Evolutionary conservation across 2,888 invertebrate species (phyloP).

Genomic region (Melanchra persicariae): DNA sequence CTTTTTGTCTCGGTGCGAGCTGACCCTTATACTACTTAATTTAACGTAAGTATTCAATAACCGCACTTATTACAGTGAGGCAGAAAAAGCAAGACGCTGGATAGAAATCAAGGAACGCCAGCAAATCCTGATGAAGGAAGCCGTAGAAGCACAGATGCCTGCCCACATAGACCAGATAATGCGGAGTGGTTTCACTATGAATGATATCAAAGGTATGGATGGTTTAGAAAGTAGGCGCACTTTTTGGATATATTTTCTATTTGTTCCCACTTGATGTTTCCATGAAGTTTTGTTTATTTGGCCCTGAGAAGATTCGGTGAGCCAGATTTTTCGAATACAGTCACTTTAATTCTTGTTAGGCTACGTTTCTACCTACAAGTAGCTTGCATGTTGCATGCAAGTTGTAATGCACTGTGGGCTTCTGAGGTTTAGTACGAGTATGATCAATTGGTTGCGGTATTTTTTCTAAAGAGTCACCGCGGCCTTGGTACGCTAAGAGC

Average conservation of each 20-base stretch:
- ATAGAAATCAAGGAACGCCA: slow-evolving; percentile 97
- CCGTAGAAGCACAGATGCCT: slow-evolving; percentile 92
- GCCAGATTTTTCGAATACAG: slow-evolving; percentile 5
- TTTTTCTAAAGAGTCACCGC: too few relatives aligned
- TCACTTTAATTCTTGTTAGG: neutral
- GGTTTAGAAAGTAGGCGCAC: neutral
- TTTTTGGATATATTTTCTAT: neutral
- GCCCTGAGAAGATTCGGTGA: neutral
- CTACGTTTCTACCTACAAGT: neutral
- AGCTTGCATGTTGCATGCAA: too few relatives aligned
- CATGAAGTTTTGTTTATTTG: slow-evolving; percentile 1
- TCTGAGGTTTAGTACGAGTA: too few relatives aligned
- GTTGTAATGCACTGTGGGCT: too few relatives aligned
- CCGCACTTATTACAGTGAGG: slow-evolving; percentile 90
- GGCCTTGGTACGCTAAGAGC: too few relatives aligned
- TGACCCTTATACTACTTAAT: slow-evolving; percentile 6
- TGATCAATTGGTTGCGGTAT: too few relatives aligned
- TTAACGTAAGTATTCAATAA: neutral
- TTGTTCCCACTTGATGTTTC: slow-evolving; percentile 14
- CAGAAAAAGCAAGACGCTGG: slow-evolving; percentile 96
- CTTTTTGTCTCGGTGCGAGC: slow-evolving; percentile 12
- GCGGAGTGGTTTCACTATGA: slow-evolving; percentile 97
- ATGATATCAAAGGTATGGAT: slow-evolving; percentile 95
- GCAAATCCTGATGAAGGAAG: slow-evolving; percentile 94
- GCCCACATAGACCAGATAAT: slow-evolving; percentile 97